Evolutionary conservation across 2,888 invertebrate genomes (phyloP).

Genomic region (Serrognathus titanus): DNA sequence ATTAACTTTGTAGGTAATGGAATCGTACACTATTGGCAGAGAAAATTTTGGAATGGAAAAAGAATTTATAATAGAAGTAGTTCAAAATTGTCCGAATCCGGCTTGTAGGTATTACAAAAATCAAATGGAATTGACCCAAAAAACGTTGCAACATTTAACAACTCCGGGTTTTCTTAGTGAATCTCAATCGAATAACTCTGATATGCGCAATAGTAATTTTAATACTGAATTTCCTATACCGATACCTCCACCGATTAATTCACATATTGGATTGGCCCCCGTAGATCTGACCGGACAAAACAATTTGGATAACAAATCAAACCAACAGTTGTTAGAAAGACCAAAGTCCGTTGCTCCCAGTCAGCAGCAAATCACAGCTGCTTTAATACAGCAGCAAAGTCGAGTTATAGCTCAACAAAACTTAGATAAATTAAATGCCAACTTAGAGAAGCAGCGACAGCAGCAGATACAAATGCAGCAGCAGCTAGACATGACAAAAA

Average conservation of each 20-base stretch:
- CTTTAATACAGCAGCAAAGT: constrained; percentile 59
- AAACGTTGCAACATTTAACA: constrained; percentile 66
- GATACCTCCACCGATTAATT: constrained; percentile 40
- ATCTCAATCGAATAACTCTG: constrained; percentile 38
- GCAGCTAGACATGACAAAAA: constrained; percentile 40
- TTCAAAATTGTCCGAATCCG: constrained; percentile 84
- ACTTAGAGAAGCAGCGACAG: constrained; percentile 57
- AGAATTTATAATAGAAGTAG: constrained; percentile 84
- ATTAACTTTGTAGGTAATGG: constrained; percentile 60
- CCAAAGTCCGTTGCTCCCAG: constrained; percentile 46
- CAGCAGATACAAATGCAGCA: constrained; percentile 48
- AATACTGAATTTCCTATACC: constrained; percentile 35
- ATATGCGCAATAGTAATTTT: constrained; percentile 43
- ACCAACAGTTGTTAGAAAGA: constrained; percentile 39
- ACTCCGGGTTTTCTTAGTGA: constrained; percentile 49
- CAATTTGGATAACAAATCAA: constrained; percentile 38
- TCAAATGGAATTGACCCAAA: constrained; percentile 71
- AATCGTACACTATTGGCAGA: constrained; percentile 79
- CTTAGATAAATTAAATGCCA: constrained; percentile 57
- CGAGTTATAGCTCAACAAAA: constrained; percentile 58
- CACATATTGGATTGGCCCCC: constrained; percentile 39
- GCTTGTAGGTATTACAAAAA: constrained; percentile 85
- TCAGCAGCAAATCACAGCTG: constrained; percentile 49
- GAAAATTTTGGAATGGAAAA: constrained; percentile 87
- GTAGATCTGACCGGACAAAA: constrained; percentile 45